Evolutionary conservation across 2,797 vertebrate genomes (phyloP), one percentile per base, ranked within the genome.

Genomic region (Premnoplex brunnescens): DNA sequence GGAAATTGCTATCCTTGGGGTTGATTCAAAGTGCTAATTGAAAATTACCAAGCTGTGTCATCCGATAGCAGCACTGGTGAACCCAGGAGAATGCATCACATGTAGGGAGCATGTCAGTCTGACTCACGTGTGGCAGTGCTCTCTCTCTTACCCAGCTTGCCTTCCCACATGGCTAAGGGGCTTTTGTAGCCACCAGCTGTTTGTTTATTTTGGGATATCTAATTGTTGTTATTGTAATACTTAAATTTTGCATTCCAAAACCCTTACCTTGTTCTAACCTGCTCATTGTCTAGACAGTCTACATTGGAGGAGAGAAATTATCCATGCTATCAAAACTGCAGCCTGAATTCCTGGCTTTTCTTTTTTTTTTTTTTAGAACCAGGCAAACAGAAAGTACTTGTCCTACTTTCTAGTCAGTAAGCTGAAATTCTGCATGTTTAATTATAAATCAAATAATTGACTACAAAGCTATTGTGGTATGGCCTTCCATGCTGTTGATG

Each of bases 361-460:
- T 49, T 15, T 86, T 54, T 94, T 88, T 59, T 95, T 91, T 83
- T 85, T 90, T 93, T 6, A 89, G 67, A 95, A 68, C 22, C 87
- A 96, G 88, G 67, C 41, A 78, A 71, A 83, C 79, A 88, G 74
- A 81, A 94, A 96, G 64, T 79, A 87, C 74, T 96, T 91, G 90
- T 90, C 91, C 96, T 92, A 95, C 54, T 95, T 97, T 97, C 85
- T 80, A 94, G 95, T 92, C 91, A 96, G 94, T 82, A 92, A 91
- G 77, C 84, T 94, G 82, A 95, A 97, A 96, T 95, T 87, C 95
- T 86, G 51, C 58, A 95, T 96, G 92, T 94, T 96, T 96, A 93
- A 97, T 97, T 96, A 97, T 96, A 96, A 96, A 95, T 96, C 90
- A 95, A 95, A 95, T 96, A 95, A 95, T 94, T 91, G 89, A 95